Evolutionary conservation across 2,888 invertebrate genomes (phyloP).

Genomic region (Limnephilus lunatus): DNA sequence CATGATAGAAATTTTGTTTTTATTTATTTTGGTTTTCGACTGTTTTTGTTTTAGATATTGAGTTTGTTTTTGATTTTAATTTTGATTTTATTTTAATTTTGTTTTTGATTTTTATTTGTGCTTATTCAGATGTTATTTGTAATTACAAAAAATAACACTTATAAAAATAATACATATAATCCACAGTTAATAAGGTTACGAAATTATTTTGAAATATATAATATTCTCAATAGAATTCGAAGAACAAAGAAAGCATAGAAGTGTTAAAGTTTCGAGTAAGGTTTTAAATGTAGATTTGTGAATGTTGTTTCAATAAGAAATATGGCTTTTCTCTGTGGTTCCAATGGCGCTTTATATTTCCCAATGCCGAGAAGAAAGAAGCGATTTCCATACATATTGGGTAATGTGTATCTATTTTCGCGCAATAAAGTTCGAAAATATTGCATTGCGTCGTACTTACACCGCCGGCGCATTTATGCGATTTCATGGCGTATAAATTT

Average conservation of each 20-base stretch:
- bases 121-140: no score
- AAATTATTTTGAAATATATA: neutral
- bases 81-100: no score
- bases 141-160: no score
- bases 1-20: no score
- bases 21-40: no score
- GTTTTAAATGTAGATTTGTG: constrained; percentile 2
- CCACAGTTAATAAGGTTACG: neutral
- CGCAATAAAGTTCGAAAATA: constrained; percentile 59
- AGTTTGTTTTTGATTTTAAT: no score
- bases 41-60: no score
- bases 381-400: constrained; percentile 57
- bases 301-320: constrained; percentile 3
- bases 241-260: neutral
- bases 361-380: neutral
- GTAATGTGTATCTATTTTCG: constrained; percentile 61
- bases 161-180: no score
- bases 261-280: neutral
- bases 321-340: neutral
- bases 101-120: no score
- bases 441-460: constrained; percentile 40
- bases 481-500: constrained; percentile 25
- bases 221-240: neutral
- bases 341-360: neutral
- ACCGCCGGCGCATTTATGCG: neutral